Evolutionary conservation across 2,888 invertebrate genomes (phyloP).

Genomic region (Gastracanthus pulcherrimus): DNA sequence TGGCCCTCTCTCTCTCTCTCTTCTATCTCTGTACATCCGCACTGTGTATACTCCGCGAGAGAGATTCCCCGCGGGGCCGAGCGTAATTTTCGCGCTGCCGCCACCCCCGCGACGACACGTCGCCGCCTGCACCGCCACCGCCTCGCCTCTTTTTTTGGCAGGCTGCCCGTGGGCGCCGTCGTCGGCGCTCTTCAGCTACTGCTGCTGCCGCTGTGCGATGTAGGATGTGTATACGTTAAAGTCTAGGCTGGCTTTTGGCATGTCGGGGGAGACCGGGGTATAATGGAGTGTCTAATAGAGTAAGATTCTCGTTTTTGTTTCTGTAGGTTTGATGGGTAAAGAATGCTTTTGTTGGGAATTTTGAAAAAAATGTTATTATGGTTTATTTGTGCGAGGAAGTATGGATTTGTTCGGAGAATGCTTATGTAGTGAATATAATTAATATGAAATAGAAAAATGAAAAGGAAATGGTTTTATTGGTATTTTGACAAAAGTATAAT

Average conservation of each 20-base stretch:
- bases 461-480: no score
- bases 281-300: not conserved
- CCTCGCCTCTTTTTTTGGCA: constrained; percentile 30
- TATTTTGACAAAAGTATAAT: no score
- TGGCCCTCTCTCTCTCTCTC: not conserved
- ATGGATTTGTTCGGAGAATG: no score
- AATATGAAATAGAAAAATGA: no score
- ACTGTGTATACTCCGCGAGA: not conserved
- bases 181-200: not conserved
- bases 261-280: not conserved
- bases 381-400: no score
- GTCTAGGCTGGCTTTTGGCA: not conserved
- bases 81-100: not conserved
- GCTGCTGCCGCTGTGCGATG: not conserved
- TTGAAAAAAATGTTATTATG: no score
- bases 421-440: no score
- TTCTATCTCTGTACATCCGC: not conserved
- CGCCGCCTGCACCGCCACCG: not conserved
- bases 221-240: not conserved
- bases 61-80: not conserved
- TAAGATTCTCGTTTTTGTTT: not conserved
- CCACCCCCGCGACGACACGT: not conserved
- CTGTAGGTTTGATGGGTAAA: not conserved
- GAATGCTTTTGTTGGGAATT: not conserved
- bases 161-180: constrained; percentile 4